Evolutionary conservation across 1,140 invertebrate genomes (phyloP).

Genomic region (Ceratina calcarata): DNA sequence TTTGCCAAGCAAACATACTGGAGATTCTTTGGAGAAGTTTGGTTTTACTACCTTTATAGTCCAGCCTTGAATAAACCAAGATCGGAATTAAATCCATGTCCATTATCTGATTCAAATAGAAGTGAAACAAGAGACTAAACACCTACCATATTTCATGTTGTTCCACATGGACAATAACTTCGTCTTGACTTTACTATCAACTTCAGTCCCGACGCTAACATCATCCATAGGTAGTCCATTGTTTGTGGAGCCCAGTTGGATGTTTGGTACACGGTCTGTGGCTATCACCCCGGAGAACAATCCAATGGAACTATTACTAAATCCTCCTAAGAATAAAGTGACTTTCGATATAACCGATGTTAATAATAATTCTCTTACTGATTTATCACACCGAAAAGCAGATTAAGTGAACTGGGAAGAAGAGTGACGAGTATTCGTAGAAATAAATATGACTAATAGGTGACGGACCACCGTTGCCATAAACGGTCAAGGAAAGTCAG

Average conservation of each 20-base stretch:
- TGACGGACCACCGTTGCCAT: not conserved
- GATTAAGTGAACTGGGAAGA: not conserved
- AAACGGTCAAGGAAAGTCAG: not conserved
- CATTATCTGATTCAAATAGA: too few relatives aligned
- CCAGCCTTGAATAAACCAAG: conserved; percentile 80
- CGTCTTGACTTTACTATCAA: conserved; percentile 90
- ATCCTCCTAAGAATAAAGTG: conserved; percentile 59
- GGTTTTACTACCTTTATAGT: conserved; percentile 88
- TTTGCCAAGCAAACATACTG: conserved; percentile 90
- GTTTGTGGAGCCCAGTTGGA: conserved; percentile 64
- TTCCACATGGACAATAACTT: conserved; percentile 93
- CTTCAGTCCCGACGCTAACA: conserved; percentile 76
- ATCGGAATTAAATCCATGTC: not conserved
- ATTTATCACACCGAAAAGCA: too few relatives aligned
- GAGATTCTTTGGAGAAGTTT: conserved; percentile 92
- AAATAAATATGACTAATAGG: not conserved
- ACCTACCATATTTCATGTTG: conserved; percentile 95
- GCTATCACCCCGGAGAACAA: conserved; percentile 70
- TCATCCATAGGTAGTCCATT: conserved; percentile 71
- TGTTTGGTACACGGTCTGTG: conserved; percentile 67
- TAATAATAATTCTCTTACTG: not conserved
- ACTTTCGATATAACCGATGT: not conserved
- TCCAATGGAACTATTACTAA: conserved; percentile 61
- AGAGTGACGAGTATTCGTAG: too few relatives aligned
- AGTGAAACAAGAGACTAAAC: conserved; percentile 64